These are phyloP conservation scores for Centropyge bicolor DNA, from an alignment of 2,797 vertebrate genomes.

Conservation along the genomic window DNA sequence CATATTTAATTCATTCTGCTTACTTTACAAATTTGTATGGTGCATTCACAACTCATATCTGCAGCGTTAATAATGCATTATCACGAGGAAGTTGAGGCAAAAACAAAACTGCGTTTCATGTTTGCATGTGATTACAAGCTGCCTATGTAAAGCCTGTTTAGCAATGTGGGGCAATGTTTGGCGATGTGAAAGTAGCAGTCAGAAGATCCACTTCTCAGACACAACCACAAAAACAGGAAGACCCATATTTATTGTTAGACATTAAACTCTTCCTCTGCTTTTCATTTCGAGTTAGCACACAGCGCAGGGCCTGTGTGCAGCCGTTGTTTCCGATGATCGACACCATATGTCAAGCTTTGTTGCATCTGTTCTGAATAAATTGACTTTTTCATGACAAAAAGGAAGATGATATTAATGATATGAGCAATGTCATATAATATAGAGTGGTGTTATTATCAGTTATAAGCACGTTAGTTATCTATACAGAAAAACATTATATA, in stretches of 20 bases:
- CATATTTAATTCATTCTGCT: background rate
- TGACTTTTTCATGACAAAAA: background rate
- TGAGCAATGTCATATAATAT: background rate
- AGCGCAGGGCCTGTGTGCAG: background rate
- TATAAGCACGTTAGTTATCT: background rate
- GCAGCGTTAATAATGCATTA: background rate
- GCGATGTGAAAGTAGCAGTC: constrained; percentile 64
- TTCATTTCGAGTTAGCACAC: constrained; percentile 8
- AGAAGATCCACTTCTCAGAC: constrained; percentile 58
- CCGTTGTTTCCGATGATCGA: background rate
- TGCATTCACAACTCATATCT: background rate
- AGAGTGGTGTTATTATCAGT: background rate
- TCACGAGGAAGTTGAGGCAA: constrained; percentile 12
- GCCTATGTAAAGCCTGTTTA: constrained; percentile 5
- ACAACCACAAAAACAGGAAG: constrained; percentile 68
- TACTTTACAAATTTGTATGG: background rate
- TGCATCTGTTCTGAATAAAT: background rate
- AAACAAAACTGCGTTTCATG: constrained; percentile 12
- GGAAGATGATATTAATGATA: background rate
- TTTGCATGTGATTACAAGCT: background rate
- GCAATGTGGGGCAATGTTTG: constrained; percentile 33
- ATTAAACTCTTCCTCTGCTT: constrained; percentile 21
- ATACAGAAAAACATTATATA: background rate
- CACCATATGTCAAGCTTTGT: background rate
- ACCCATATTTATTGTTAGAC: constrained; percentile 37